Evolutionary conservation across 2,797 vertebrate genomes (phyloP).

Genomic region (Squalus acanthias): DNA sequence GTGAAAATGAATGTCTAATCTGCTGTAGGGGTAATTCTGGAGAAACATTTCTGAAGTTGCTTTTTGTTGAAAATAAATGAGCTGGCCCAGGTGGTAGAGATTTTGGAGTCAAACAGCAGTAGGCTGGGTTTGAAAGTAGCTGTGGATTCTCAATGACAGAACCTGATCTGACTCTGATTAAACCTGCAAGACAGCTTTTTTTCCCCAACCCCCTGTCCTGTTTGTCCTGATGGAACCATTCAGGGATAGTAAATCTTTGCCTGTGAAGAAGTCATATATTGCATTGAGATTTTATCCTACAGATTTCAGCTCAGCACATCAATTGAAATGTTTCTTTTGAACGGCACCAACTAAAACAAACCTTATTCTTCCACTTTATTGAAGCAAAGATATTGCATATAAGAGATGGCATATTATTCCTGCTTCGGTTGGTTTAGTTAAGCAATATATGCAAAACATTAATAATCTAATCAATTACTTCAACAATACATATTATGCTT

Average conservation of each 20-base stretch:
- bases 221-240: not conserved
- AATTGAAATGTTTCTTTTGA: not conserved
- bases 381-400: not conserved
- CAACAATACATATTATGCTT: not conserved
- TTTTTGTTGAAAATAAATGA: slow-evolving; percentile 12
- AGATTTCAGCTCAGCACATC: not conserved
- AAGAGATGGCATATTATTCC: not conserved
- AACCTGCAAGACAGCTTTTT: not conserved
- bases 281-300: not conserved
- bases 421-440: no score
- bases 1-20: not conserved
- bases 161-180: slow-evolving; percentile 3
- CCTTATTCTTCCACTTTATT: not conserved
- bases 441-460: not conserved
- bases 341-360: not conserved
- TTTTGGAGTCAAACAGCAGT: not conserved
- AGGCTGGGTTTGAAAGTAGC: not conserved
- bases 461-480: not conserved
- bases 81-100: not conserved
- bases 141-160: not conserved
- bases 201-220: not conserved
- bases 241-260: not conserved
- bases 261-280: no score
- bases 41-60: slow-evolving; percentile 1
- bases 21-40: not conserved